Conservation (phyloP, 2,888 invertebrate genomes). For the Lochmaea crataegi region DNA sequence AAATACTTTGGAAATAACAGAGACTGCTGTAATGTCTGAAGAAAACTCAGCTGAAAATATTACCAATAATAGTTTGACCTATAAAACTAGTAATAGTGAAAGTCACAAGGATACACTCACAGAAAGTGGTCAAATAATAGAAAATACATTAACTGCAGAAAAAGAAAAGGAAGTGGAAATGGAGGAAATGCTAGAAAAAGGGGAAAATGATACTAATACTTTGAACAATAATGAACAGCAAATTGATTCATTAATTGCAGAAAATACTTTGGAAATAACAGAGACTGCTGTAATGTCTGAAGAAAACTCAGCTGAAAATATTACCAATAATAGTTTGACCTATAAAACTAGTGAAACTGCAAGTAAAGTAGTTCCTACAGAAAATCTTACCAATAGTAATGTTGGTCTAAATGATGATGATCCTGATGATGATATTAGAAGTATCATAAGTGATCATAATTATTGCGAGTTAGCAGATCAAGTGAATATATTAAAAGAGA, state of each 20-base stretch:
- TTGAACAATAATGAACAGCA: background rate
- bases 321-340: background rate
- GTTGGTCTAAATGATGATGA: conserved; percentile 17
- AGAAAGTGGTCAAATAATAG: background rate
- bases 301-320: conserved; percentile 3
- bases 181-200: background rate
- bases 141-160: background rate
- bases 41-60: conserved; percentile 3
- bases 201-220: background rate
- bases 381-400: background rate
- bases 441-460: conserved; percentile 42
- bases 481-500: conserved; percentile 24
- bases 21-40: background rate
- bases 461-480: conserved; percentile 31
- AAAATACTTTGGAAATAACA: background rate
- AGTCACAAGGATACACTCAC: no score
- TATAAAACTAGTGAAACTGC: background rate
- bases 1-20: background rate
- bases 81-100: background rate
- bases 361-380: no score
- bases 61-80: background rate
- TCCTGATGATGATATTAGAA: conserved; percentile 35
- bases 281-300: background rate
- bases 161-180: background rate
- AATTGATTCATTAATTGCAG: background rate